phyloP scores from a whole-genome alignment of 2,888 invertebrate genomes.

The Rhynchonema sp. region DNA sequence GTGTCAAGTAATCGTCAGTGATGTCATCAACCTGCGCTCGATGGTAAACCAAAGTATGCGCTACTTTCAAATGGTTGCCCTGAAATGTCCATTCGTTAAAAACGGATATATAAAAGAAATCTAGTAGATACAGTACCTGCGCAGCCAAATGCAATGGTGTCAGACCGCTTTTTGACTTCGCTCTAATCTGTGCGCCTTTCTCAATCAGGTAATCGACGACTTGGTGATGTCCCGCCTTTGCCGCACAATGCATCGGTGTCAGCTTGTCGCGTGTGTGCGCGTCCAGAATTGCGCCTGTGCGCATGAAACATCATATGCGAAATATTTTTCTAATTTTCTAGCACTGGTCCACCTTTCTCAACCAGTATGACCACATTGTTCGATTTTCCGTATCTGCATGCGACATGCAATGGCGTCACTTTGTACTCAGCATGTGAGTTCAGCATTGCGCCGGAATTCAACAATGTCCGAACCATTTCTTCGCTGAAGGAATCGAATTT shows the following conservation, averaged over 20 bases:
- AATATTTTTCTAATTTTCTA: neutral
- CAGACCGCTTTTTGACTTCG: slow-evolving; percentile 71
- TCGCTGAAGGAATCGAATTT: slow-evolving; percentile 96
- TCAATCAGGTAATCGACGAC: slow-evolving; percentile 86
- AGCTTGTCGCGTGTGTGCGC: slow-evolving; percentile 49
- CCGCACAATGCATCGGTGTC: slow-evolving; percentile 92
- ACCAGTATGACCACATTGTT: slow-evolving; percentile 82
- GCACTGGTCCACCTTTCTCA: slow-evolving; percentile 53
- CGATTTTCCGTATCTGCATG: slow-evolving; percentile 96
- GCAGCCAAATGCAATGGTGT: slow-evolving; percentile 97
- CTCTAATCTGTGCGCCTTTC: slow-evolving; percentile 80
- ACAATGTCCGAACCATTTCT: slow-evolving; percentile 71
- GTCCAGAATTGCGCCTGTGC: slow-evolving; percentile 80
- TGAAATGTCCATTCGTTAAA: too few relatives aligned
- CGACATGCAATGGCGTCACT: slow-evolving; percentile 92
- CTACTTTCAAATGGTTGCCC: slow-evolving; percentile 95
- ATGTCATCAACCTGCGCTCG: slow-evolving; percentile 95
- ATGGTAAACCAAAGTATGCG: slow-evolving; percentile 76
- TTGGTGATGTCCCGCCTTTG: slow-evolving; percentile 85
- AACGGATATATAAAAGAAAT: too few relatives aligned
- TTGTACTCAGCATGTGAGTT: slow-evolving; percentile 96
- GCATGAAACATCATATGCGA: too few relatives aligned
- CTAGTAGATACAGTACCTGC: slow-evolving; percentile 31
- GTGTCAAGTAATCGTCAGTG: slow-evolving; percentile 93
- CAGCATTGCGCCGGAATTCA: slow-evolving; percentile 90